These are phyloP conservation scores for Shinisaurus crocodilurus DNA, from an alignment of 2,113 vertebrate genomes.

Conservation along the genomic window DNA sequence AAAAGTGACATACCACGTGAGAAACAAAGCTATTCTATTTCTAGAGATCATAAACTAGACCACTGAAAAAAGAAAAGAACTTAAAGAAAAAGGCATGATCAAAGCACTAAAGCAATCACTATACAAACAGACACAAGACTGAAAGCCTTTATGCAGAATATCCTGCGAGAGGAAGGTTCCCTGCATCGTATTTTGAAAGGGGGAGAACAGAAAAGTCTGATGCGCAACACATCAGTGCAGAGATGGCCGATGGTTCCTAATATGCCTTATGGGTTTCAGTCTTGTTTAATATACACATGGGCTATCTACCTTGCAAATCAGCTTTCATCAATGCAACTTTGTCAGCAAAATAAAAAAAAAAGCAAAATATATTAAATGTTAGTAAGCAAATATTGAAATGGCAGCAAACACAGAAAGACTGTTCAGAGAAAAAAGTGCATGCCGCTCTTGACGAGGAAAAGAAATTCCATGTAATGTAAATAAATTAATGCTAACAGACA, in stretches of 20 bases:
- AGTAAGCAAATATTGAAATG: slow-evolving; percentile 90
- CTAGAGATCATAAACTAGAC: slow-evolving; percentile 72
- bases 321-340: slow-evolving; percentile 99
- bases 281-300: slow-evolving; percentile 87
- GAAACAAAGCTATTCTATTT: slow-evolving; percentile 76
- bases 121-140: slow-evolving; percentile 82
- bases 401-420: slow-evolving; percentile 82
- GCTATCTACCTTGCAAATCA: slow-evolving; percentile 99
- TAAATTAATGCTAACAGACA: slow-evolving; percentile 81
- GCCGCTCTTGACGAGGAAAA: slow-evolving; percentile 78
- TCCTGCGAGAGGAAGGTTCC: slow-evolving; percentile 59
- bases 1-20: slow-evolving; percentile 68
- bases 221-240: slow-evolving; percentile 49
- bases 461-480: slow-evolving; percentile 80
- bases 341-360: slow-evolving; percentile 93
- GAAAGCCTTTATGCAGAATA: slow-evolving; percentile 83
- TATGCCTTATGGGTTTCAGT: slow-evolving; percentile 82
- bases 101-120: slow-evolving; percentile 78
- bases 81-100: slow-evolving; percentile 63
- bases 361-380: slow-evolving; percentile 95
- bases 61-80: slow-evolving; percentile 56
- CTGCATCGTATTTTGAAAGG: slow-evolving; percentile 50
- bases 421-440: slow-evolving; percentile 78
- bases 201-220: slow-evolving; percentile 54
- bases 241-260: slow-evolving; percentile 63